Conservation (phyloP, 2,113 vertebrate species). For the Morone chrysops region DNA sequence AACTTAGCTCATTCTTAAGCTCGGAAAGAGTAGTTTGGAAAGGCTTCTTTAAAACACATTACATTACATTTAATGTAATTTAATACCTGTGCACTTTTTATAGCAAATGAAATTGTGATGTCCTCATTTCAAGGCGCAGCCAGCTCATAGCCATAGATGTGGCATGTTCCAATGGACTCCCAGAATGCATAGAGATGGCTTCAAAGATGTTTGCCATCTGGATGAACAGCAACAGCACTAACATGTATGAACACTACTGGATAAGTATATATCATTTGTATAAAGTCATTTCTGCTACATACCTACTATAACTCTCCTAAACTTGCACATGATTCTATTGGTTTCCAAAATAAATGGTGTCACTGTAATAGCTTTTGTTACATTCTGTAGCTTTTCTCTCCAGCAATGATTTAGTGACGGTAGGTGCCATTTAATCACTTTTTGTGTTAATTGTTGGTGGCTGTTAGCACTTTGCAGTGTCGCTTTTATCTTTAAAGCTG, state of each 20-base stretch:
- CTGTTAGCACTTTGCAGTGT: background rate
- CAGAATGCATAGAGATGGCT: constrained; percentile 75
- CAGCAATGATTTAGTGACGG: constrained; percentile 25
- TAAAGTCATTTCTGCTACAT: background rate
- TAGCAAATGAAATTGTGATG: background rate
- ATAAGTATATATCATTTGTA: background rate
- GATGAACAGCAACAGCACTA: accelerated
- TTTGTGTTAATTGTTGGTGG: background rate
- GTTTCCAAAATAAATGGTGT: background rate
- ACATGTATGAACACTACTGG: constrained; percentile 71
- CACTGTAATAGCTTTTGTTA: constrained; percentile 17
- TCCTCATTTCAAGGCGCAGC: constrained; percentile 81
- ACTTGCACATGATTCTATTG: background rate
- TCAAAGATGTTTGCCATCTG: background rate
- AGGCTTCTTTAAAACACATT: background rate
- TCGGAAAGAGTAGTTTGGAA: too few relatives aligned
- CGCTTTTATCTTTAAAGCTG: constrained; percentile 18
- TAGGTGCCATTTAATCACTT: constrained; percentile 24
- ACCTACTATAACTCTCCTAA: background rate
- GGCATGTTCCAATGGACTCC: constrained; percentile 84
- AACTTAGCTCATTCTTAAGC: too few relatives aligned
- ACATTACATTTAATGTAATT: background rate
- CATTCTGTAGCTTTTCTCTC: constrained; percentile 50
- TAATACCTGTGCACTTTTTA: background rate
- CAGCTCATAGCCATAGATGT: constrained; percentile 86